Base-by-base conservation (phyloP, 2,797 vertebrate genomes). In the Syncerus caffer region DNA sequence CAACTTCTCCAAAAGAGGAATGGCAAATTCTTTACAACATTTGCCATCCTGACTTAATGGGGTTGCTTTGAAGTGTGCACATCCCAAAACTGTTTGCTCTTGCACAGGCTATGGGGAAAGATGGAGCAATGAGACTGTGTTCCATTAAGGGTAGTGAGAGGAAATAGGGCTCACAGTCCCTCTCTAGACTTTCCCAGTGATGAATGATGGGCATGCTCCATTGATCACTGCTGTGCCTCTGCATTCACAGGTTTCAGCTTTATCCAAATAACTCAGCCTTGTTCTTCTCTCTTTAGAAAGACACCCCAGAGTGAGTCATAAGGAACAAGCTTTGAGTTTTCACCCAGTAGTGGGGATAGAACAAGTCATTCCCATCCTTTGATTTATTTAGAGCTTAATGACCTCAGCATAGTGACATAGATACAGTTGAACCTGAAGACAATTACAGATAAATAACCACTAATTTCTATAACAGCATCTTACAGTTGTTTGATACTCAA, bases 381-480 rank as follows among this genome's bases (percentile, higher is more conserved):
- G 51, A 76, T 64, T 67, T 92, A 96, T 79, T 92, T 84, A 92
- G 74, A 96, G n/a, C 15, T 83, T 86, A 84, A 34, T 91, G 85
- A 62, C 16, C 14, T 96, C 29, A n/a, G 29, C 64, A 92, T 9
- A 51, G 15, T 47, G 80, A 53, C 55, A 93, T 5, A 91, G 45
- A 83, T 31, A 79, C 7, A 62, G 29, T 7, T 10, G 15, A 92
- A 83, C 71, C 23, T 86, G 58, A 87, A 93, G 78, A 91, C 25
- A 87, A 89, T 89, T 93, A 96, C 7, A 47, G 89, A 29, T 42
- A 95, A 92, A 57, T 53, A 93, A 55, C 71, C 88, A 38, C 10
- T 92, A 90, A 89, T 80, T 79, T 67, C 50, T 92, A 7, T 58
- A 67, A 27, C 3, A 62, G 13, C 21, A 34, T n/a, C 16, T 89